A percentile compares a stretch with the other conserved stretches of the same genome.
Conservation (phyloP, 2,888 invertebrate genomes). For the Tholera decimalis region DNA sequence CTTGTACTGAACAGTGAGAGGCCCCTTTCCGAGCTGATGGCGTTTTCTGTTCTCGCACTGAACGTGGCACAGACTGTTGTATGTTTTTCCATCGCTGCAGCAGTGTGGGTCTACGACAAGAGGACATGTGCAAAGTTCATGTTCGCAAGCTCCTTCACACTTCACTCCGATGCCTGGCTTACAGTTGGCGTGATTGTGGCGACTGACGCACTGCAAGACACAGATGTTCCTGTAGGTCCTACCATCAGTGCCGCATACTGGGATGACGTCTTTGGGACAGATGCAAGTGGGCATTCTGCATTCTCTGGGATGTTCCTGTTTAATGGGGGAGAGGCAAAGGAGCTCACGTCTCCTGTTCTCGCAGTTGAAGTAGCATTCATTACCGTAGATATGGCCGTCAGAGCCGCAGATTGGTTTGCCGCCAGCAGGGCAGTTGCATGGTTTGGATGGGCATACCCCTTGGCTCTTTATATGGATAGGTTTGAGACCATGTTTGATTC, state of each 20-base stretch:
- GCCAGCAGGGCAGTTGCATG: constrained; percentile 55
- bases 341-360: constrained; percentile 62
- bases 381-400: constrained; percentile 93
- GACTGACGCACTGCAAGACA: constrained; percentile 66
- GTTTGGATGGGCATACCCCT: constrained; percentile 59
- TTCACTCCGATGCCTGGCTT: constrained; percentile 38
- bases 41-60: constrained; percentile 66
- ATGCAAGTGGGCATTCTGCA: constrained; percentile 59
- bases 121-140: constrained; percentile 53
- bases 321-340: constrained; percentile 27
- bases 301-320: constrained; percentile 7
- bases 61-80: constrained; percentile 68
- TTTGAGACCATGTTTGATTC: constrained; percentile 19
- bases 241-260: constrained; percentile 73
- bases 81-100: constrained; percentile 69
- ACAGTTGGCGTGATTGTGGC: constrained; percentile 33
- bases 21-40: constrained; percentile 47
- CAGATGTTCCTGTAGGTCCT: constrained; percentile 74
- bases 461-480: constrained; percentile 33
- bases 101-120: constrained; percentile 59
- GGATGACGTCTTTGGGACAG: constrained; percentile 56
- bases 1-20: constrained; percentile 51
- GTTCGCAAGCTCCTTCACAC: no score
- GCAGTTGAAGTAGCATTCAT: constrained; percentile 92
- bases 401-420: constrained; percentile 92